These are phyloP conservation scores for Ellobius talpinus DNA, from an alignment of 2,113 vertebrate species.

Conservation along the genomic window DNA sequence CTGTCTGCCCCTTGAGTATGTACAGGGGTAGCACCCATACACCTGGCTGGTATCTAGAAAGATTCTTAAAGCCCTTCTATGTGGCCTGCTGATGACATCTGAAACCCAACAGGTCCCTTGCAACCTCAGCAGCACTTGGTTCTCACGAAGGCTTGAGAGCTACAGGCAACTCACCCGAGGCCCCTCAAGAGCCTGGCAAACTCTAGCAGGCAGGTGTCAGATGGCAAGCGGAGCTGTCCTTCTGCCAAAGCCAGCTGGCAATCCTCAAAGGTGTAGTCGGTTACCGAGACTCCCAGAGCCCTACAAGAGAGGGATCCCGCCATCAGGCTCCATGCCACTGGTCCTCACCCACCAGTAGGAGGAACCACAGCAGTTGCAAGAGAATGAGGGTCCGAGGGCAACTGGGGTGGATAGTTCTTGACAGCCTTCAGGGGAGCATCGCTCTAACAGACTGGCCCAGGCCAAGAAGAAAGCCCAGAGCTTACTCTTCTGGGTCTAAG, in stretches of 20 bases:
- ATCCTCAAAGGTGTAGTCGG: constrained; percentile 98
- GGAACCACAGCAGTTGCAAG: too few relatives aligned
- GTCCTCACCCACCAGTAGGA: too few relatives aligned
- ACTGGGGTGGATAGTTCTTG: not conserved
- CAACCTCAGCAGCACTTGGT: accelerated
- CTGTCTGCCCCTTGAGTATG: accelerated
- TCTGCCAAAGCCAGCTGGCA: constrained; percentile 97
- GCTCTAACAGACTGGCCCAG: not conserved
- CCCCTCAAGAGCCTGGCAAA: constrained; percentile 96
- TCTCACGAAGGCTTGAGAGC: accelerated
- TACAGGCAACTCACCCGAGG: constrained; percentile 90
- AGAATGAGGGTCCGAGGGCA: not conserved
- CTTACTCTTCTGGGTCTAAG: not conserved
- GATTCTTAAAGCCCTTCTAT: not conserved
- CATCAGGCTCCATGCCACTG: not conserved
- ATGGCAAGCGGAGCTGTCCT: constrained; percentile 95
- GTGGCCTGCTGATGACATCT: accelerated
- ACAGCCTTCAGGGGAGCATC: not conserved
- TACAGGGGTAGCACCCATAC: too few relatives aligned
- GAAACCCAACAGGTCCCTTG: not conserved
- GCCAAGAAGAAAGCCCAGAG: not conserved
- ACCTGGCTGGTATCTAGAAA: not conserved
- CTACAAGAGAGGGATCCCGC: constrained; percentile 82
- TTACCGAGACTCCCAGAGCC: constrained; percentile 94
- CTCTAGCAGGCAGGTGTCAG: constrained; percentile 95